These are phyloP conservation scores for Bothrops jararaca DNA, from an alignment of 2,113 vertebrate species.

Conservation along the genomic window DNA sequence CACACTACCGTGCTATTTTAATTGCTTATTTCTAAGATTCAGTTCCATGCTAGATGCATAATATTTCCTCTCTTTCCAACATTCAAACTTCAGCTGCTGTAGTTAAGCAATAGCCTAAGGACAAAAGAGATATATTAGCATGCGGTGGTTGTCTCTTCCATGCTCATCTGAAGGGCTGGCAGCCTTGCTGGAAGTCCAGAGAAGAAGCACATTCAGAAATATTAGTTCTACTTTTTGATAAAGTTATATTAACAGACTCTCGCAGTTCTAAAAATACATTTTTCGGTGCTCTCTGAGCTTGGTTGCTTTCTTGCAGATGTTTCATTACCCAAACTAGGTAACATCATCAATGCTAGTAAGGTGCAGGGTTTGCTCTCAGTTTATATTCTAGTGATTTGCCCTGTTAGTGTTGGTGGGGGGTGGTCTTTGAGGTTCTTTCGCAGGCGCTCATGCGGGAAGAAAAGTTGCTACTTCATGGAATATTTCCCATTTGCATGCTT, in stretches of 20 bases:
- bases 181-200: not conserved
- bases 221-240: not conserved
- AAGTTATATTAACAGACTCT: not conserved
- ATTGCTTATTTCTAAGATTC: not conserved
- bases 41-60: not conserved
- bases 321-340: not conserved
- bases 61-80: not conserved
- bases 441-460: too few species aligned
- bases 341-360: too few species aligned
- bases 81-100: not conserved
- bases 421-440: too few species aligned
- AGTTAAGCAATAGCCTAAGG: not conserved
- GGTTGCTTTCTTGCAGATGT: not conserved
- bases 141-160: not conserved
- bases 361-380: too few species aligned
- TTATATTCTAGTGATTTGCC: too few species aligned
- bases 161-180: not conserved
- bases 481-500: too few species aligned
- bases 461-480: too few species aligned
- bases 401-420: too few species aligned
- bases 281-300: not conserved
- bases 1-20: not conserved
- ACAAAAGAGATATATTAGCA: not conserved
- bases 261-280: not conserved
- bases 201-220: not conserved